Base-by-base conservation (phyloP, 1,140 invertebrate species). In the Papilio polyxenes region DNA sequence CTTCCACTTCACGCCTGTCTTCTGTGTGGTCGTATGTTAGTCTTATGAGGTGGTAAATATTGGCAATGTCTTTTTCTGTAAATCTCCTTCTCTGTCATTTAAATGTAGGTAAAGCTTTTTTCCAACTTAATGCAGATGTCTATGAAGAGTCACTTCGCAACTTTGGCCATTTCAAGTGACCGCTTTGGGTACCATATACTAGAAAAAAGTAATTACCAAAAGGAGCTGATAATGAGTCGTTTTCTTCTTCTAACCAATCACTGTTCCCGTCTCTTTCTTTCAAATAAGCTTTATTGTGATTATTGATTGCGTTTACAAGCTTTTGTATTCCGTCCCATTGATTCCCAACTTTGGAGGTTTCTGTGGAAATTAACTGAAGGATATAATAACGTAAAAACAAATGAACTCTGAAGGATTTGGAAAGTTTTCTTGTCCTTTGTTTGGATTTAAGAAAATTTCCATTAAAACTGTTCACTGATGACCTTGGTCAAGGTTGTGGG, bases 201-300 rank as follows among this genome's bases (percentile, higher is more conserved):
- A 44, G 7, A 6, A 40, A 37, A 31, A 20, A 31, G 3, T 31
- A 72, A 6, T 75, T 75, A 75, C 74, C 74, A 49, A 44, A 40
- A 48, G 74, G 40, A n/a, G 44, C 40, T 10, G 74, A 75, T 20
- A 75, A 17, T 20, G 74, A 75, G 4, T 75, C 74, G 5, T 20
- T 75, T 49, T 49, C 74, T 20, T 17, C n/a, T 7, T 48, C 74
- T 40, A 75, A 20, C 74, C 74, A 75, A 48, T 75, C 74, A 23
- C 74, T 20, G 6, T 48, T 49, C 3, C 74, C 44, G 20, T 75
- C 17, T 49, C 37, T 49, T 48, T 75, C 74, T 13, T 75, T 75
- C 17, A 40, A 48, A 48, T 75, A 44, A 48, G 44, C n/a, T 40
- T 75, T 40, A 75, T n/a, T 75, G 17, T 75, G 23, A 5, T 31